Conservation (phyloP, 2,113 vertebrate species). For the Muscicapa adusta region DNA sequence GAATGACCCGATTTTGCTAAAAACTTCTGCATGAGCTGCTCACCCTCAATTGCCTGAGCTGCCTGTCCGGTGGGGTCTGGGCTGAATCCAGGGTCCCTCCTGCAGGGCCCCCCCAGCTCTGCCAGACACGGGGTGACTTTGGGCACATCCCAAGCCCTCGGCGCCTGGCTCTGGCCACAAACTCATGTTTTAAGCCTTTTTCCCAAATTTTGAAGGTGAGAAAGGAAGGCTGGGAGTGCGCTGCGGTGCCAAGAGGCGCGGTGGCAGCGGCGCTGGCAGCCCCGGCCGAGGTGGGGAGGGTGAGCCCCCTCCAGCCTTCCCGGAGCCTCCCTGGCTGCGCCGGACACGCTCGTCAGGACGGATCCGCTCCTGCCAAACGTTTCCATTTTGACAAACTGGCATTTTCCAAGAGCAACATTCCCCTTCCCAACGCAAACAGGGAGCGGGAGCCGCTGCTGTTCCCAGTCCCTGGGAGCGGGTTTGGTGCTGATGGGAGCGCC, state of each 20-base stretch:
- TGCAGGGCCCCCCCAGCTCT: fast-evolving
- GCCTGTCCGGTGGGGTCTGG: fast-evolving
- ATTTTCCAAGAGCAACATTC: neutral
- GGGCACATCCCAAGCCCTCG: neutral
- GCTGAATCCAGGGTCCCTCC: neutral
- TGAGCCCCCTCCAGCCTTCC: neutral
- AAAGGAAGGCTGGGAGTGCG: neutral
- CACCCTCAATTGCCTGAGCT: neutral
- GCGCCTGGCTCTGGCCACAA: neutral
- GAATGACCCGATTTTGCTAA: neutral
- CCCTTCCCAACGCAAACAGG: neutral
- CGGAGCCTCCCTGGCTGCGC: neutral
- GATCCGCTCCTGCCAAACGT: neutral
- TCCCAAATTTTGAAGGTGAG: neutral
- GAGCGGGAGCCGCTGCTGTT: neutral
- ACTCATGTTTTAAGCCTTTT: neutral
- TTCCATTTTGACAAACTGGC: neutral
- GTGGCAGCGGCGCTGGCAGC: neutral
- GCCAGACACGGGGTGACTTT: fast-evolving
- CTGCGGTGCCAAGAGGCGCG: neutral
- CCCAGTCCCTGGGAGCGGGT: neutral
- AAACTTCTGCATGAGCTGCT: neutral
- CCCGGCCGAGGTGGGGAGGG: neutral
- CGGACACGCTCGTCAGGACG: neutral
- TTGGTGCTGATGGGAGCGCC: neutral